phyloP scores from a whole-genome alignment of 2,113 vertebrate genomes.

The Tyrannus savana region DNA sequence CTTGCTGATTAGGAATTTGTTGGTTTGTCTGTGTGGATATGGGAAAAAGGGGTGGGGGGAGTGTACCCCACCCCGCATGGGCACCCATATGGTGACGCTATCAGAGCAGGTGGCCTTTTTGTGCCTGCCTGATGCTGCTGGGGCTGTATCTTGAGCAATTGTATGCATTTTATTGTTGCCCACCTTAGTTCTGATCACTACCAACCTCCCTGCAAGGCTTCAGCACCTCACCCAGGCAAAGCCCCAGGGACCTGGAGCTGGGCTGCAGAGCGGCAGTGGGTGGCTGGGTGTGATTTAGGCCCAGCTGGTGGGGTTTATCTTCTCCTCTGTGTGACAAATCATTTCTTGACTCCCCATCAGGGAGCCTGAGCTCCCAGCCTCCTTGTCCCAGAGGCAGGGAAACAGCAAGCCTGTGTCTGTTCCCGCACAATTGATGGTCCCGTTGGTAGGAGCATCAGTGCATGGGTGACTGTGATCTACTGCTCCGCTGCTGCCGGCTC shows the following conservation, averaged over 20 bases:
- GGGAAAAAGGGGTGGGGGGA: no score
- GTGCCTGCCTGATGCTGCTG: background rate
- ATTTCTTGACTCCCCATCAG: background rate
- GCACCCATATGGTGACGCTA: fast-evolving
- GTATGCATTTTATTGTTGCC: background rate
- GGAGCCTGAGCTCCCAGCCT: conserved; percentile 12
- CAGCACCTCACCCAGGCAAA: background rate
- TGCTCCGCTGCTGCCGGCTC: background rate
- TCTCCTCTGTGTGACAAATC: conserved; percentile 29
- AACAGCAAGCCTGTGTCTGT: conserved; percentile 31
- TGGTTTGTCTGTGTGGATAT: background rate
- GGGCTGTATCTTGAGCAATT: background rate
- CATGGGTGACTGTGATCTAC: conserved; percentile 38
- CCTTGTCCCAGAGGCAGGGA: conserved; percentile 38
- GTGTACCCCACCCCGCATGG: fast-evolving
- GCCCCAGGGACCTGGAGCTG: background rate
- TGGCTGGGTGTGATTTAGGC: conserved; percentile 59
- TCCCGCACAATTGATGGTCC: background rate
- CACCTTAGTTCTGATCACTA: background rate
- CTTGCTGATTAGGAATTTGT: background rate
- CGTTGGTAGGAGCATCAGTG: background rate
- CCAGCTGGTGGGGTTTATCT: background rate
- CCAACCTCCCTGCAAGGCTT: background rate
- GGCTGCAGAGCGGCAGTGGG: background rate
- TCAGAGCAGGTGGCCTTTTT: background rate